These are phyloP conservation scores for Rhinoraja longicauda DNA, from an alignment of 2,797 vertebrate species.

Conservation along the genomic window DNA sequence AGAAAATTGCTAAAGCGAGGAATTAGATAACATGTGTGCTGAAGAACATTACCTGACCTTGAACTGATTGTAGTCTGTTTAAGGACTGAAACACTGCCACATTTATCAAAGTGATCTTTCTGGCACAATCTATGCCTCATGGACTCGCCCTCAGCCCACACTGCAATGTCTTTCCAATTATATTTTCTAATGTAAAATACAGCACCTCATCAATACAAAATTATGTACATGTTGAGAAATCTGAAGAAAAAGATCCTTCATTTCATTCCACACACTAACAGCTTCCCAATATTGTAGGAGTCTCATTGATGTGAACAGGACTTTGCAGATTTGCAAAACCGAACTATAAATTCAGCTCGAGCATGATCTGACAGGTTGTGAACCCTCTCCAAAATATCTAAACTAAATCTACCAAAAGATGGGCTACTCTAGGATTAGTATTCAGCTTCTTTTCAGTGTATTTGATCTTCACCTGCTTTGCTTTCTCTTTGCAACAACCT, in stretches of 20 bases:
- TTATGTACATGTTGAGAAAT: background rate
- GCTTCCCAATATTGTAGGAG: background rate
- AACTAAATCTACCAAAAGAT: background rate
- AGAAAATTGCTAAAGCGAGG: slow-evolving; percentile 22
- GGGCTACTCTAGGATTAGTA: background rate
- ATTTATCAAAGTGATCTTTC: slow-evolving; percentile 23
- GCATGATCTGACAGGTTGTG: background rate
- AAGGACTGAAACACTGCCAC: background rate
- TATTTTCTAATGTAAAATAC: background rate
- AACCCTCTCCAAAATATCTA: background rate
- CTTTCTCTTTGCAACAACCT: background rate
- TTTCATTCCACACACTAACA: background rate
- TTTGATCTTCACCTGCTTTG: background rate
- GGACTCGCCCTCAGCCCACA: background rate
- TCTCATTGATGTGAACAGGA: background rate
- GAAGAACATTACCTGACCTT: slow-evolving; percentile 1
- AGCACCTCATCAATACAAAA: background rate
- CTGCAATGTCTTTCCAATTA: background rate
- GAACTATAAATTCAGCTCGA: background rate
- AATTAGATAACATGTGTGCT: slow-evolving; percentile 32
- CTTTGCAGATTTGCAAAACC: background rate
- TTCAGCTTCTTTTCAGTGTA: background rate
- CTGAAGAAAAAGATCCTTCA: background rate
- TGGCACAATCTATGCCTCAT: background rate
- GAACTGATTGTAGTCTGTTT: slow-evolving; percentile 34